phyloP scores from a whole-genome alignment of 2,888 invertebrate species.

The Erannis defoliaria region DNA sequence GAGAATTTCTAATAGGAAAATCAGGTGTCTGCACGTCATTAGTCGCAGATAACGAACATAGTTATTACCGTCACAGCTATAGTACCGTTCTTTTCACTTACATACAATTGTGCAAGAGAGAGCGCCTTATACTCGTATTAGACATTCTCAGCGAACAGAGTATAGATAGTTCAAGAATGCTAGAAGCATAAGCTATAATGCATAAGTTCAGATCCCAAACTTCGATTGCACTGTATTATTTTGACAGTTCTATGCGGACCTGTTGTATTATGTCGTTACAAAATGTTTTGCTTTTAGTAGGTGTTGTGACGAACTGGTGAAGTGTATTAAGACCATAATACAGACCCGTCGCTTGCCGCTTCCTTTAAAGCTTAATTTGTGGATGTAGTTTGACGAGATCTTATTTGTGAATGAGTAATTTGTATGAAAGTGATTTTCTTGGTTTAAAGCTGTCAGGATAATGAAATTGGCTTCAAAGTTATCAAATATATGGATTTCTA shows the following conservation, averaged over 20 bases:
- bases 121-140: too few relatives aligned
- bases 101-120: too few relatives aligned
- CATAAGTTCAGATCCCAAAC: not conserved
- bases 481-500: too few relatives aligned
- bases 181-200: not conserved
- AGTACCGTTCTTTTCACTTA: too few relatives aligned
- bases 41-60: too few relatives aligned
- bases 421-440: not conserved
- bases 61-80: too few relatives aligned
- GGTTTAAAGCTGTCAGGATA: not conserved
- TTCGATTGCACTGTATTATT: not conserved
- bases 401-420: slow-evolving; percentile 7
- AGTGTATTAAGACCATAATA: not conserved
- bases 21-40: too few relatives aligned
- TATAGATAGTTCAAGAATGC: too few relatives aligned
- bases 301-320: not conserved
- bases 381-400: slow-evolving; percentile 1
- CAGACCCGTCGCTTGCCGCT: not conserved
- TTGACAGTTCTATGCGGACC: not conserved
- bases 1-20: too few relatives aligned
- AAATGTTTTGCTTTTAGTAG: not conserved
- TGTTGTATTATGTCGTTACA: not conserved
- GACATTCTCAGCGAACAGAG: too few relatives aligned
- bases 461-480: too few relatives aligned
- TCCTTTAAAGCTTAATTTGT: slow-evolving; percentile 9